Evolutionary conservation across 2,113 vertebrate genomes (phyloP).

Genomic region (Sinocyclocheilus grahami): DNA sequence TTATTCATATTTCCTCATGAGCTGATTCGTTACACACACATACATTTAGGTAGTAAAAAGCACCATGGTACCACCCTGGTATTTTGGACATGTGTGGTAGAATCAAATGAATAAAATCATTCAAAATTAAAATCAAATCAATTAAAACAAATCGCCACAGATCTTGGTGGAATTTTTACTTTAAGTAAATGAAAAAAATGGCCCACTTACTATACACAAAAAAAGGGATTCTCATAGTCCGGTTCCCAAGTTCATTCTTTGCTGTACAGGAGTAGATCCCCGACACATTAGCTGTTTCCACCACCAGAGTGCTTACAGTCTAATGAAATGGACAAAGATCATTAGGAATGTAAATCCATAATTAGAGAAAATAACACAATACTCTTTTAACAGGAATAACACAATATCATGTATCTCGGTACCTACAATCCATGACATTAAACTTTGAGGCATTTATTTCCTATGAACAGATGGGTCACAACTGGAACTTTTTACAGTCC

Average conservation of each 20-base stretch:
- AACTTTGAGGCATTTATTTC: background rate
- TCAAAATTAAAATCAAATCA: background rate
- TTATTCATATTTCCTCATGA: no score
- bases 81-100: background rate
- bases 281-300: conserved; percentile 68
- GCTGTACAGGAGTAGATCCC: conserved; percentile 81
- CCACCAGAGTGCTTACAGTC: conserved; percentile 79
- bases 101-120: background rate
- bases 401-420: conserved; percentile 24
- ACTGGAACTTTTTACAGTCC: conserved; percentile 48
- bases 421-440: background rate
- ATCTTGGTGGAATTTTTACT: conserved; percentile 1
- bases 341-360: conserved; percentile 1
- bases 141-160: background rate
- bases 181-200: background rate
- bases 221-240: conserved; percentile 71
- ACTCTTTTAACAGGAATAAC: background rate
- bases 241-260: conserved; percentile 69
- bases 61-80: no score
- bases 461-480: conserved; percentile 29
- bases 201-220: conserved; percentile 81
- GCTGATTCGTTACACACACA: background rate
- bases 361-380: background rate
- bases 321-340: conserved; percentile 56
- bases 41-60: background rate